Evolutionary conservation across 2,113 vertebrate species (phyloP).

Genomic region (Entelurus aequoreus): DNA sequence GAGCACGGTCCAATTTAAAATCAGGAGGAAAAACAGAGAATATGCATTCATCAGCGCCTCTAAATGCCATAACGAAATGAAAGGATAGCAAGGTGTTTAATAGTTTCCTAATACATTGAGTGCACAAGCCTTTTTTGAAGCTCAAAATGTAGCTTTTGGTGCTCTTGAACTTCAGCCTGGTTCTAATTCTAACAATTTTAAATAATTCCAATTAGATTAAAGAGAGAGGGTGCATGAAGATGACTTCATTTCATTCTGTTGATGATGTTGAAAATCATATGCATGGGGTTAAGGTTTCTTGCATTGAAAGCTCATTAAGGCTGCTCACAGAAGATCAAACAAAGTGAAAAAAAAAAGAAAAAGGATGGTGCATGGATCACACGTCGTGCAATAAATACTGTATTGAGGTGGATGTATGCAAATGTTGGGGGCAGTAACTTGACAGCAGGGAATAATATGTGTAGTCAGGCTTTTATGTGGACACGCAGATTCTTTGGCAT

Average conservation of each 20-base stretch:
- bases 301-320: conserved; percentile 59
- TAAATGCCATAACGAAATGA: conserved; percentile 39
- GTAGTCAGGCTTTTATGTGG: conserved; percentile 34
- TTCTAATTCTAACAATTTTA: conserved; percentile 36
- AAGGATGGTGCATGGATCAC: conserved; percentile 25
- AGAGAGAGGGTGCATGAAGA: conserved; percentile 40
- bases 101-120: conserved; percentile 24
- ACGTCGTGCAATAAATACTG: conserved; percentile 25
- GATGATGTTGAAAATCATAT: conserved; percentile 62
- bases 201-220: conserved; percentile 62
- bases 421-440: conserved; percentile 7
- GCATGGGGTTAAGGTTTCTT: conserved; percentile 37
- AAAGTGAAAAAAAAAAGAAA: not conserved
- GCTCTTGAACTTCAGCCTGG: conserved; percentile 56
- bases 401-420: conserved; percentile 7
- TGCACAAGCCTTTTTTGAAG: conserved; percentile 1
- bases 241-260: conserved; percentile 48
- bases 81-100: conserved; percentile 26
- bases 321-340: conserved; percentile 23
- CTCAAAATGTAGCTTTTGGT: conserved; percentile 32
- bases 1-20: conserved; percentile 32
- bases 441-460: conserved; percentile 20
- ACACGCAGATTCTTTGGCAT: conserved; percentile 10
- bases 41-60: conserved; percentile 33
- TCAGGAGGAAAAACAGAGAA: conserved; percentile 40